phyloP scores from a whole-genome alignment of 1,140 invertebrate genomes.

The Pseudoatta argentina region DNA sequence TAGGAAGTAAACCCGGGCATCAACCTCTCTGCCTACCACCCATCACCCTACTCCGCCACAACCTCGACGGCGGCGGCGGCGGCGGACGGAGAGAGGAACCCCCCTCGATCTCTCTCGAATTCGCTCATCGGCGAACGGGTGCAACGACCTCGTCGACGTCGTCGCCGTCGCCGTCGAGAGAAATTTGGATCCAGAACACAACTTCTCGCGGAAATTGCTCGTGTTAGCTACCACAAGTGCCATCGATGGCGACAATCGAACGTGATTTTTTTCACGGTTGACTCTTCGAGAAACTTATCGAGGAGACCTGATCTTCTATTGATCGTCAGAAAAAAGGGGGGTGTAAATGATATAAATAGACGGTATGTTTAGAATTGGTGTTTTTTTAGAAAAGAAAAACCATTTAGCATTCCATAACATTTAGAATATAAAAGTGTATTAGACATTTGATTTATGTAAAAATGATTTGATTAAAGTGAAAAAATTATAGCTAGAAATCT shows the following conservation, averaged over 20 bases:
- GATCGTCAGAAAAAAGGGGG: background rate
- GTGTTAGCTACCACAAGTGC: conserved; percentile 41
- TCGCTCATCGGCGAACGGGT: conserved; percentile 65
- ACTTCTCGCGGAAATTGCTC: conserved; percentile 13
- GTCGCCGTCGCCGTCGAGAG: conserved; percentile 55
- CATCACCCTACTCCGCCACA: conserved; percentile 72
- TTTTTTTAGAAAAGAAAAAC: background rate
- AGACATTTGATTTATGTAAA: background rate
- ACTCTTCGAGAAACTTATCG: background rate
- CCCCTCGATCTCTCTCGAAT: conserved; percentile 76
- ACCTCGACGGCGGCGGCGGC: conserved; percentile 44
- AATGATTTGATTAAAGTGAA: background rate
- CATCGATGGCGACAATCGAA: conserved; percentile 33
- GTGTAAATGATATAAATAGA: background rate
- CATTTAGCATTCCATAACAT: no score
- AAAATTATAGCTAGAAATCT: background rate
- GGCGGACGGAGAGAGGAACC: conserved; percentile 64
- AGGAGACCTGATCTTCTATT: background rate
- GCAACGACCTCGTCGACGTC: conserved; percentile 64
- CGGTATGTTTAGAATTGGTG: background rate
- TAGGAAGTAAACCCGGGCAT: conserved; percentile 83
- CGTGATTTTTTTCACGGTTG: background rate
- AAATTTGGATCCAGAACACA: conserved; percentile 69
- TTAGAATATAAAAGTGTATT: background rate
- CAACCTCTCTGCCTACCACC: conserved; percentile 79